Conservation (phyloP, 2,113 vertebrate genomes). For the Anhinga anhinga region DNA sequence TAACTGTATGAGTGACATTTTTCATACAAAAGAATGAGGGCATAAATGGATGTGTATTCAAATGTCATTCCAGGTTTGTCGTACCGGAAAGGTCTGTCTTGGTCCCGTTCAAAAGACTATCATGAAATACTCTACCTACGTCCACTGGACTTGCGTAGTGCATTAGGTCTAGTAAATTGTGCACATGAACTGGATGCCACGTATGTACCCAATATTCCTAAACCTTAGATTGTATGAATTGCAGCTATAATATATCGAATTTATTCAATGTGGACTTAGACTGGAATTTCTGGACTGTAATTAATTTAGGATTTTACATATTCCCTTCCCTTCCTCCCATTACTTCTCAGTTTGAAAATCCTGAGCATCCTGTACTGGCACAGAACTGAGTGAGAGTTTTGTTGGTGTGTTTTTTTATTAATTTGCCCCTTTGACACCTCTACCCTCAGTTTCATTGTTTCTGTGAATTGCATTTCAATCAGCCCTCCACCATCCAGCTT, state of each 20-base stretch:
- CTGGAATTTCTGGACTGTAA: neutral
- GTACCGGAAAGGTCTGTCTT: conserved; percentile 89
- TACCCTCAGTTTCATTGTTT: neutral
- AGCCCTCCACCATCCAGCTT: neutral
- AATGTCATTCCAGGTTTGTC: conserved; percentile 85
- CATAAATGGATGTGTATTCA: neutral
- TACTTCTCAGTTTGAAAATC: neutral
- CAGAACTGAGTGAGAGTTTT: neutral
- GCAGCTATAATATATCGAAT: neutral
- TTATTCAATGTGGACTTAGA: neutral
- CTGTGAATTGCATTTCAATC: neutral
- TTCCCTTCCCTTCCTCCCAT: neutral
- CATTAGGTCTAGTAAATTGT: conserved; percentile 68
- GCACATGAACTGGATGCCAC: conserved; percentile 66
- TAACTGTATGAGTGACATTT: neutral
- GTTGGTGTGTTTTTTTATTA: neutral
- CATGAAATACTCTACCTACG: conserved; percentile 80
- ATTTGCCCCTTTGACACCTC: neutral
- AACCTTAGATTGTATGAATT: neutral
- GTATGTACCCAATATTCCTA: conserved; percentile 70
- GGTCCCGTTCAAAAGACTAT: conserved; percentile 77
- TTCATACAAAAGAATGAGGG: neutral
- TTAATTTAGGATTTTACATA: neutral
- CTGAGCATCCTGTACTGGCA: neutral
- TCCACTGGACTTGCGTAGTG: conserved; percentile 82